Base-by-base conservation (phyloP, 2,113 vertebrate species). In the Talpa occidentalis region DNA sequence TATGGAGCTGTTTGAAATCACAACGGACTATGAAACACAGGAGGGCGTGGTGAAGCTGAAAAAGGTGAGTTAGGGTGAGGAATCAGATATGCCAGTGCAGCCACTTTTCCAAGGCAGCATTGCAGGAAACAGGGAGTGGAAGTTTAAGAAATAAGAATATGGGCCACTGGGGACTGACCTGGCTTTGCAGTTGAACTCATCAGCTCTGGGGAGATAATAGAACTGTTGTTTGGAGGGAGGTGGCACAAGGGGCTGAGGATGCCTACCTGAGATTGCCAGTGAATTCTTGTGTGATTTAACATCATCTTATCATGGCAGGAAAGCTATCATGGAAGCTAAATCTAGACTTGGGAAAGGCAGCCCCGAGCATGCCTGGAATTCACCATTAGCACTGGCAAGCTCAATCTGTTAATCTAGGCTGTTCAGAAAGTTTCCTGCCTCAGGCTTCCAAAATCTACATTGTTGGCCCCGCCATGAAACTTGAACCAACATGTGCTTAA, bases 31-130 rank as follows among this genome's bases (percentile, higher is more conserved):
- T 0, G 99, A 99, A 97, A 99, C 99, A 88, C 99, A 99, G 93
- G 99, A 99, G 97, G 99, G 99, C 0, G 99, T 99, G 73, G 98
- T 99, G 86, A 99, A 99, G 94, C 99, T 99, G 74, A 99, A 99
- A 97, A 99, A 99, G 99, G 99, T 99, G 96, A 98, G 96, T 93
- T n/a, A 12, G 40, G 32, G 32, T 64, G 56, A 77, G 44, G 24
- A 80, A 1, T 32, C 35, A 8, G 15, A 54, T 1, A 0, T 62
- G 12, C 26, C 44, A 11, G 12, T 5, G 14, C 21, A 64, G 54
- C 32, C 56, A 52, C 40, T 73, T 32, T 77, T 16, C 35, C 26
- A 2, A 30, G 21, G 66, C 7, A 40, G 14, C 8, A 0, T 5
- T 30, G 66, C 8, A 15, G 35, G 37, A 35, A 52, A 64, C 3